Percentiles rank a stretch among this genome's conserved stretches.
Conservation (phyloP, 2,113 vertebrate species). For the Nothocercus nigrocapillus region DNA sequence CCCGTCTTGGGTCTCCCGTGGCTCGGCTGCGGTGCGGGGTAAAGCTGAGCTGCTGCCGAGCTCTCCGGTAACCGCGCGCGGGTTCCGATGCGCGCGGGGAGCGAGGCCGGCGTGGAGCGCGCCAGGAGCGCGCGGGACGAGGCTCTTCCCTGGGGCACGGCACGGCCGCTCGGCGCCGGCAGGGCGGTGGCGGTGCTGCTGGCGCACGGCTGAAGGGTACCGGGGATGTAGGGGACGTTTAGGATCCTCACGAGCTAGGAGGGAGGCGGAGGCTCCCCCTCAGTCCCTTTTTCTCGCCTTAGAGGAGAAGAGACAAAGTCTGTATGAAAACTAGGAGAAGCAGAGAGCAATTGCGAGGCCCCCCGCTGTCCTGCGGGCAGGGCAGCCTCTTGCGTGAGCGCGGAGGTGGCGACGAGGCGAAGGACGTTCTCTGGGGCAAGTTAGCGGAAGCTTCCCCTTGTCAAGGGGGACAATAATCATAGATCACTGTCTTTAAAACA, state of each 20-base stretch:
- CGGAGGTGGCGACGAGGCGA: background rate
- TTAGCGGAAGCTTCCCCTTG: background rate
- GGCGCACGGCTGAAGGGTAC: background rate
- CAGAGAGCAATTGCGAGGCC: too few species aligned
- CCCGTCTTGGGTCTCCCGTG: fast-evolving
- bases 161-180: fast-evolving
- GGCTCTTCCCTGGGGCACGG: background rate
- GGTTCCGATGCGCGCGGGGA: too few species aligned
- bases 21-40: background rate
- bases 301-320: background rate
- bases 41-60: background rate
- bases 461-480: background rate
- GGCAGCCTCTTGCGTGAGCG: background rate
- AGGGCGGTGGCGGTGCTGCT: background rate
- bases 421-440: background rate
- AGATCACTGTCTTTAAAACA: background rate
- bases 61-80: background rate
- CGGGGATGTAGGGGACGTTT: fast-evolving
- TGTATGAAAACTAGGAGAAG: background rate
- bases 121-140: too few species aligned
- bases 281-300: background rate
- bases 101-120: too few species aligned
- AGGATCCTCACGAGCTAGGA: background rate
- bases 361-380: background rate
- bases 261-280: background rate